Conservation (phyloP, 2,113 vertebrate species). For the Motacilla tschutschensis region DNA sequence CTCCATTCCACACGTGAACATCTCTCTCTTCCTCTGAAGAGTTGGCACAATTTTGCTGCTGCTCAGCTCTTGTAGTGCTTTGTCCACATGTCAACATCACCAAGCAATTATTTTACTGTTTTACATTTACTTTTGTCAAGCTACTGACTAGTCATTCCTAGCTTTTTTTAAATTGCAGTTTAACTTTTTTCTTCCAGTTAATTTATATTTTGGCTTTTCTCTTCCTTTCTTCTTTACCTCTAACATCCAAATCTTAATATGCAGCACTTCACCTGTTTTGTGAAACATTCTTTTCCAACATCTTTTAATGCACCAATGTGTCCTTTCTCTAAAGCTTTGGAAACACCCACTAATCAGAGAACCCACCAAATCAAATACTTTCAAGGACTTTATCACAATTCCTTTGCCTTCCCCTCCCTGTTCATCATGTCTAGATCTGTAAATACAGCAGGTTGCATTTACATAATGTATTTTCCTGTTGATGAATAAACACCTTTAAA, state of each 20-base stretch:
- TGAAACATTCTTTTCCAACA: background rate
- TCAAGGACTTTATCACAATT: background rate
- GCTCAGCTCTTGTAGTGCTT: background rate
- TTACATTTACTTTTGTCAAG: background rate
- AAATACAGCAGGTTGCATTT: background rate
- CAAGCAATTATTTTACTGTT: background rate
- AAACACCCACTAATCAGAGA: background rate
- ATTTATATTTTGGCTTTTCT: background rate
- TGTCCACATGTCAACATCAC: background rate
- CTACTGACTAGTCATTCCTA: background rate
- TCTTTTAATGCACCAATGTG: background rate
- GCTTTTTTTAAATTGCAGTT: background rate
- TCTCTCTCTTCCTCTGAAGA: background rate
- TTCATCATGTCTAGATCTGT: background rate
- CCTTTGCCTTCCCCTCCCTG: background rate
- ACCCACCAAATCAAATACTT: background rate
- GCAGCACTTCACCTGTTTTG: background rate
- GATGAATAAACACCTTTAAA: constrained; percentile 3
- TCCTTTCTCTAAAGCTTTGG: background rate
- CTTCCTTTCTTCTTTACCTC: background rate
- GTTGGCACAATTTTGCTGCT: background rate
- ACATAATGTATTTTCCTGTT: background rate
- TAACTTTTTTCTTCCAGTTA: background rate
- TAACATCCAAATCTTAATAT: background rate
- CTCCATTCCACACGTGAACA: background rate